Evolutionary conservation across 2,113 vertebrate species (phyloP), one percentile per base, ranked within the genome.

Genomic region (Synodontis membranacea): DNA sequence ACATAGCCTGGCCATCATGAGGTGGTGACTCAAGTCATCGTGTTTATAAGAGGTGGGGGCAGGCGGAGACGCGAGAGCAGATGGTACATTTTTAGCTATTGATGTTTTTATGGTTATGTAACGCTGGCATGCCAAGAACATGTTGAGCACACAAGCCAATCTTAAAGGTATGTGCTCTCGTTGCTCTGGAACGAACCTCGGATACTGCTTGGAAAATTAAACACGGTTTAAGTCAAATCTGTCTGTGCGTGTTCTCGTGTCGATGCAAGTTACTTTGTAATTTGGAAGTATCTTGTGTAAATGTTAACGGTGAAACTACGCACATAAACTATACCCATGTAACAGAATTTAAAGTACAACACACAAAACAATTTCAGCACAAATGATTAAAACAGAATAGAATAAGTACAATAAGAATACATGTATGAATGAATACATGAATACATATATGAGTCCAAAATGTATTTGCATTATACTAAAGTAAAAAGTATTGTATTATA

Each of bases 21-120:
- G 31, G n/a, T 80, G 31, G 9, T 56, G 31, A 11, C 68, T 70
- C 7, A 39, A 70, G 66, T 42, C 34, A 70, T 68, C 64, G 37
- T 5, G 6, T 31, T 62, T 10, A 34, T 17, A 68, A 34, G 31
- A 34, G 31, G 31, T 19, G 64, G 31, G 42, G 10, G 21, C 39
- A 66, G 31, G 37, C 3, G 37, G 37, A 72, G 37, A 72, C n/a
- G n/a, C n/a, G 68, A 23, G 19, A 6, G 34, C 66, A 74, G 23
- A 28, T 25, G 21, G 70, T 74, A 46, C 28, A 39, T 84, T 42
- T 79, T 28, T 62, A 82, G 31, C 52, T 48, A 89, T 52, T 86
- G 28, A 76, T 82, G 78, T 85, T 88, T 80, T 66, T 48, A 60
- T 44, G 78, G 54, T 89, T 89, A 72, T 74, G 70, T 85, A 80